These are phyloP conservation scores for Eledona agricola DNA, from an alignment of 2,888 invertebrate species.

Conservation along the genomic window DNA sequence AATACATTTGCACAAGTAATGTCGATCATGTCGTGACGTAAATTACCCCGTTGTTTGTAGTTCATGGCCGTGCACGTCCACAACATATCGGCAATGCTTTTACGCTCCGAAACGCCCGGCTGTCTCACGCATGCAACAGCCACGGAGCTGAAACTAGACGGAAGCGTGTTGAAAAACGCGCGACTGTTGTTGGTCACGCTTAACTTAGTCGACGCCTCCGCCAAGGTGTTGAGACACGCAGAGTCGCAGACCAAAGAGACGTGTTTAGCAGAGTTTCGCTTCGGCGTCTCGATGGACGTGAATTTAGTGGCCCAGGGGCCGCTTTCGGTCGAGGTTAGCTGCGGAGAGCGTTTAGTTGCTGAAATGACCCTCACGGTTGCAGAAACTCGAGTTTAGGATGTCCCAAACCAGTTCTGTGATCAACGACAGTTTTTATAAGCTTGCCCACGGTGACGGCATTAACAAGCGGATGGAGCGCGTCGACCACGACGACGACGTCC, in stretches of 20 bases:
- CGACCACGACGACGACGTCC: conserved; percentile 64
- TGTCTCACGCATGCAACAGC: conserved; percentile 78
- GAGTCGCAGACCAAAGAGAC: conserved; percentile 65
- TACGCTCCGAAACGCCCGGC: conserved; percentile 71
- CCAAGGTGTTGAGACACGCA: conserved; percentile 68
- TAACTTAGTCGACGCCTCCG: conserved; percentile 72
- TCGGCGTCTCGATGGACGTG: conserved; percentile 78
- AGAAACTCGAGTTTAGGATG: conserved; percentile 74
- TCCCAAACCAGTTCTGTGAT: conserved; percentile 68
- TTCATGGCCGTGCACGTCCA: conserved; percentile 88
- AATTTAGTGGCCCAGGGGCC: conserved; percentile 83
- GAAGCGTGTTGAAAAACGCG: conserved; percentile 74
- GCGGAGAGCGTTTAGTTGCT: too few species aligned
- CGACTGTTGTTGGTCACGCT: conserved; percentile 77
- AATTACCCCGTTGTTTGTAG: conserved; percentile 61
- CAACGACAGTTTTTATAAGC: conserved; percentile 68
- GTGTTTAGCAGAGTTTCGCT: conserved; percentile 76
- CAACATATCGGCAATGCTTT: conserved; percentile 72
- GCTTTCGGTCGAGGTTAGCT: conserved; percentile 83
- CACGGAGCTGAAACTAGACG: conserved; percentile 74
- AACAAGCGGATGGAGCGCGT: conserved; percentile 60
- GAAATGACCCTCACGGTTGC: too few species aligned
- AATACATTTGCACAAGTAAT: conserved; percentile 85
- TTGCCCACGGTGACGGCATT: conserved; percentile 56
- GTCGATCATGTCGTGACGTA: conserved; percentile 8